A percentile compares a stretch with the other conserved stretches of the same genome.
phyloP scores from a whole-genome alignment of 2,113 vertebrate genomes.

The Haemorhous mexicanus region DNA sequence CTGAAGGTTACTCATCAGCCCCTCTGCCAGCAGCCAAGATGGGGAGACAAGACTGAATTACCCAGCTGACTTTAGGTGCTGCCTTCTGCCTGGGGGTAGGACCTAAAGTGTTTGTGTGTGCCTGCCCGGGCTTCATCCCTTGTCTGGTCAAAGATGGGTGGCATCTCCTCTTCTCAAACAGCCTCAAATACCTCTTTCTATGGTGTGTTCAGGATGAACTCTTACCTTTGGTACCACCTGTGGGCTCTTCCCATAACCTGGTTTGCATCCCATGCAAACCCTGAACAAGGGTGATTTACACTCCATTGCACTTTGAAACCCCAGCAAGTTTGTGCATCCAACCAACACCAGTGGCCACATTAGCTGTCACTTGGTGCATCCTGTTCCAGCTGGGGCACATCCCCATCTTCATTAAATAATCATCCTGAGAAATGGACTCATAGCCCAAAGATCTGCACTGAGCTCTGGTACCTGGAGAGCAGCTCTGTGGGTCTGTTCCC shows the following conservation, averaged over 20 bases:
- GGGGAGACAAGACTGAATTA: not conserved
- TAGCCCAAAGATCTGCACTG: not conserved
- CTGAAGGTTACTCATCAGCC: not conserved
- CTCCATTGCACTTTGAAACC: not conserved
- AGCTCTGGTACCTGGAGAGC: not conserved
- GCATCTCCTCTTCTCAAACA: not conserved
- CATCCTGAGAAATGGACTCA: not conserved
- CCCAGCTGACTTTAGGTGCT: not conserved
- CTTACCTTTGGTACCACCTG: not conserved
- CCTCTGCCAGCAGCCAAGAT: not conserved
- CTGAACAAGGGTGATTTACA: not conserved
- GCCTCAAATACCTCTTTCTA: not conserved
- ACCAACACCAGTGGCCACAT: rapidly evolving
- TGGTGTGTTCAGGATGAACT: not conserved
- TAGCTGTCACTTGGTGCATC: not conserved
- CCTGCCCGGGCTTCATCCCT: not conserved
- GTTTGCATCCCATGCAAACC: not conserved
- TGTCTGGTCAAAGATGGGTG: not conserved
- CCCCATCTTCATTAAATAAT: not conserved
- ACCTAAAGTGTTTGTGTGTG: not conserved
- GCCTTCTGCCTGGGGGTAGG: not conserved
- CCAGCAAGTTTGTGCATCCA: rapidly evolving
- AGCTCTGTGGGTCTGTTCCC: not conserved
- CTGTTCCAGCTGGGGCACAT: not conserved
- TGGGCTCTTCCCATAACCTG: not conserved